A percentile compares a stretch with the other conserved stretches of the same genome.
Conservation (phyloP, 2,888 invertebrate genomes). For the Sesia bembeciformis region DNA sequence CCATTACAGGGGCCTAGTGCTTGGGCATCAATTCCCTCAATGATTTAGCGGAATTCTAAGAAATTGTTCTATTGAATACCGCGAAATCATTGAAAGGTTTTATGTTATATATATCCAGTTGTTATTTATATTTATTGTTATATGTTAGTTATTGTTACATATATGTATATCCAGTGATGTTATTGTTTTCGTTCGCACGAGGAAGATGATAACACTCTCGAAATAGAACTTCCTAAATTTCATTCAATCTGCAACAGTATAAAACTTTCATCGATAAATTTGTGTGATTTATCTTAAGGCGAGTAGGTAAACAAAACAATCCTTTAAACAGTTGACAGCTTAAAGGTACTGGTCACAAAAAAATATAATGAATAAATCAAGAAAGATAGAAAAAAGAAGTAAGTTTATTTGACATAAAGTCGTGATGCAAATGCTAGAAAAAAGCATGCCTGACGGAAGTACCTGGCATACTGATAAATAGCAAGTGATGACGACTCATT, state of each 20-base stretch:
- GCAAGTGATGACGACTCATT: conserved; percentile 2
- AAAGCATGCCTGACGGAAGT: too few relatives aligned
- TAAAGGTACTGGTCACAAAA: neutral
- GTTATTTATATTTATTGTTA: neutral
- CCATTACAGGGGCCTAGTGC: too few relatives aligned
- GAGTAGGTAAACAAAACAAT: neutral
- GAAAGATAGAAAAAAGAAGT: too few relatives aligned
- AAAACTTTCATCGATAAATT: neutral
- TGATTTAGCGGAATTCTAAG: too few relatives aligned
- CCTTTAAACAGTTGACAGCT: neutral
- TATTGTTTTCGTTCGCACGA: conserved; percentile 5
- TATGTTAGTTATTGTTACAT: neutral
- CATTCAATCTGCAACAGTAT: neutral
- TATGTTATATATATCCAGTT: neutral
- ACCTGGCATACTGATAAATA: neutral
- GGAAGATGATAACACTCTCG: neutral
- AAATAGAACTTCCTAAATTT: too few relatives aligned
- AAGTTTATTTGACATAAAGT: too few relatives aligned
- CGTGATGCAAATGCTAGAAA: too few relatives aligned
- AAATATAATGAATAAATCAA: too few relatives aligned
- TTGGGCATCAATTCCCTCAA: too few relatives aligned
- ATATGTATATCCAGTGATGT: neutral
- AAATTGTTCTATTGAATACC: too few relatives aligned
- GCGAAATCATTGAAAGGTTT: too few relatives aligned
- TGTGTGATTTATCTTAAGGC: neutral